Evolutionary conservation across 1,140 invertebrate genomes (phyloP).

Genomic region (Drosophila jambulina): DNA sequence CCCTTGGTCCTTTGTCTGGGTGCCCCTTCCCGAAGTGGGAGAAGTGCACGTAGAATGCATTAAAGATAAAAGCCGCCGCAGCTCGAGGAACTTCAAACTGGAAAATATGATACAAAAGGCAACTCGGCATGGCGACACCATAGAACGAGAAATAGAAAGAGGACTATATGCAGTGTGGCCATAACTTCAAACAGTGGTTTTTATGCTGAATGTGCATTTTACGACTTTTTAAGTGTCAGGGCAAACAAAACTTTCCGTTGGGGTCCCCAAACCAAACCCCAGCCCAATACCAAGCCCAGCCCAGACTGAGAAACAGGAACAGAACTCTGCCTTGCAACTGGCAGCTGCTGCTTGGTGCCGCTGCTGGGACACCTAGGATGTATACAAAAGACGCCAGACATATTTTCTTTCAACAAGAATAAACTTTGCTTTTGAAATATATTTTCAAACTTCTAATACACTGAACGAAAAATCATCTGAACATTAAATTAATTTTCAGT

Average conservation of each 20-base stretch:
- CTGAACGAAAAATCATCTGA: not conserved
- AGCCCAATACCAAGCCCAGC: not conserved
- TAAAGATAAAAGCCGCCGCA: constrained; percentile 66
- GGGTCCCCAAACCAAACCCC: constrained; percentile 20
- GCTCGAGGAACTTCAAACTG: constrained; percentile 58
- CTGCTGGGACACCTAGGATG: constrained; percentile 44
- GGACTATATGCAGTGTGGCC: constrained; percentile 56
- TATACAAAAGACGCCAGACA: constrained; percentile 63
- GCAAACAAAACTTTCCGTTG: constrained; percentile 72
- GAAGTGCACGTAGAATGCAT: constrained; percentile 68
- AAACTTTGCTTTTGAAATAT: constrained; percentile 69
- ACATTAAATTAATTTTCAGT: no score
- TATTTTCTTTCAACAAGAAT: constrained; percentile 70
- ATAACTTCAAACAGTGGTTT: constrained; percentile 76
- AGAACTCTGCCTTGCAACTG: constrained; percentile 40
- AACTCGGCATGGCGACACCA: constrained; percentile 5
- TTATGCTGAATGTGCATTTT: constrained; percentile 79
- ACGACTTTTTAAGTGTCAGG: constrained; percentile 80
- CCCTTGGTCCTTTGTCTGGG: constrained; percentile 3
- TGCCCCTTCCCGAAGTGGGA: constrained; percentile 9
- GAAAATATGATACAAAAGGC: constrained; percentile 64
- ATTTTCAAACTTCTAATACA: constrained; percentile 39
- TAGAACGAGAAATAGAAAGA: constrained; percentile 18
- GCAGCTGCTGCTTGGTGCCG: constrained; percentile 48
- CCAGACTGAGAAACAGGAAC: constrained; percentile 1